phyloP scores from a whole-genome alignment of 2,797 vertebrate species.

The Prunella strophiata region DNA sequence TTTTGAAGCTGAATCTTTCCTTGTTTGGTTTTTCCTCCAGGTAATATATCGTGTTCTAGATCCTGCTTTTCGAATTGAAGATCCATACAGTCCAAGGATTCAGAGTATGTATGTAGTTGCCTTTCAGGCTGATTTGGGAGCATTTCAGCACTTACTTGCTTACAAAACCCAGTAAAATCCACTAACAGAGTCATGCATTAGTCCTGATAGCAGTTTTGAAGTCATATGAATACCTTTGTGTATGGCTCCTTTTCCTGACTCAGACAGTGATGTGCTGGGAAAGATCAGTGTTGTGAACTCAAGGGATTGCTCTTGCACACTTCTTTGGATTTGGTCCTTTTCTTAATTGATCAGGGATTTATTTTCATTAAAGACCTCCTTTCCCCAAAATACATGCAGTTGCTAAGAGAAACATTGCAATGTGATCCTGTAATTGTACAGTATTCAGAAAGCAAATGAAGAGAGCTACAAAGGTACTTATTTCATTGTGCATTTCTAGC shows the following conservation, averaged over 20 bases:
- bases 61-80: constrained; percentile 92
- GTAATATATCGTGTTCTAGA: constrained; percentile 95
- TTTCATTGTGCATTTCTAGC: not conserved
- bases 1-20: not conserved
- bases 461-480: not conserved
- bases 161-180: not conserved
- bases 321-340: not conserved
- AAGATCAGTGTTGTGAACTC: not conserved
- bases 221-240: not conserved
- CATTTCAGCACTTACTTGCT: not conserved
- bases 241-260: not conserved
- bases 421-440: not conserved
- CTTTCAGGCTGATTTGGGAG: not conserved
- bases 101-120: constrained; percentile 83
- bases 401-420: not conserved
- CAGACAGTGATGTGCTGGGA: not conserved
- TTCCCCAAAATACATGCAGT: not conserved
- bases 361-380: not conserved
- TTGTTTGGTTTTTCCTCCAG: constrained; percentile 73
- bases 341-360: not conserved
- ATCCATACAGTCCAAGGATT: constrained; percentile 94
- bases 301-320: not conserved
- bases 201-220: not conserved
- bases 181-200: not conserved
- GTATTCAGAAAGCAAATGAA: not conserved